Evolutionary conservation across 2,113 vertebrate genomes (phyloP).

Genomic region (Etia nguti): DNA sequence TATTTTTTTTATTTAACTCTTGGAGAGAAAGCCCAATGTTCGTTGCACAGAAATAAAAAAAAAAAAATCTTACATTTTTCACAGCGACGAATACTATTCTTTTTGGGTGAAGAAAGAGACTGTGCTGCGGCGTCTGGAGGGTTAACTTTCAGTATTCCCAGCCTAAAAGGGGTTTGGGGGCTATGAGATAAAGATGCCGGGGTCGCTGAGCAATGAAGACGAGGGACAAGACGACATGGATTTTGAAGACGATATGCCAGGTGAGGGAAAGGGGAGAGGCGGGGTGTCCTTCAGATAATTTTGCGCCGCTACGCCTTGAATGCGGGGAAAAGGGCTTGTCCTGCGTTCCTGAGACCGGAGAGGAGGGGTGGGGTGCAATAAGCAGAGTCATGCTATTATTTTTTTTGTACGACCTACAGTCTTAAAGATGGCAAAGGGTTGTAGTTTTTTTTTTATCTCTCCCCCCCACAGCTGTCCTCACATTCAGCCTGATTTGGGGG

Average conservation of each 20-base stretch:
- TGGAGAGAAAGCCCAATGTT: neutral
- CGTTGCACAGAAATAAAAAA: neutral
- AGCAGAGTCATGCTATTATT: constrained; percentile 61
- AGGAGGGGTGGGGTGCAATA: constrained; percentile 56
- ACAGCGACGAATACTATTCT: neutral
- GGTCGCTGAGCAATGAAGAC: constrained; percentile 82
- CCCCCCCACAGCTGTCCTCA: neutral
- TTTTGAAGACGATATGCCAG: constrained; percentile 83
- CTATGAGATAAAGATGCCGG: constrained; percentile 81
- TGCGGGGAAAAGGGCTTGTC: constrained; percentile 78
- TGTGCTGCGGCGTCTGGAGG: constrained; percentile 66
- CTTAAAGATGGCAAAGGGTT: constrained; percentile 21
- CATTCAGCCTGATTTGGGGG: constrained; percentile 12
- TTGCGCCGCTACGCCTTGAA: constrained; percentile 72
- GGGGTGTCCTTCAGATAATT: constrained; percentile 72
- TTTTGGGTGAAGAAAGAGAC: constrained; percentile 47
- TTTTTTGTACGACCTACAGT: constrained; percentile 34
- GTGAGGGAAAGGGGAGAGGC: constrained; percentile 70
- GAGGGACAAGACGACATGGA: constrained; percentile 82
- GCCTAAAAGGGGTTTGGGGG: constrained; percentile 66
- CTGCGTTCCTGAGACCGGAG: constrained; percentile 60
- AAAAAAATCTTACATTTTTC: neutral
- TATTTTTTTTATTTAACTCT: constrained; percentile 8
- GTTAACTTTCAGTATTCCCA: constrained; percentile 74
- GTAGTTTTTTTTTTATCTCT: neutral